phyloP scores from a whole-genome alignment of 2,113 vertebrate genomes.

The Rhabdornis inornatus region DNA sequence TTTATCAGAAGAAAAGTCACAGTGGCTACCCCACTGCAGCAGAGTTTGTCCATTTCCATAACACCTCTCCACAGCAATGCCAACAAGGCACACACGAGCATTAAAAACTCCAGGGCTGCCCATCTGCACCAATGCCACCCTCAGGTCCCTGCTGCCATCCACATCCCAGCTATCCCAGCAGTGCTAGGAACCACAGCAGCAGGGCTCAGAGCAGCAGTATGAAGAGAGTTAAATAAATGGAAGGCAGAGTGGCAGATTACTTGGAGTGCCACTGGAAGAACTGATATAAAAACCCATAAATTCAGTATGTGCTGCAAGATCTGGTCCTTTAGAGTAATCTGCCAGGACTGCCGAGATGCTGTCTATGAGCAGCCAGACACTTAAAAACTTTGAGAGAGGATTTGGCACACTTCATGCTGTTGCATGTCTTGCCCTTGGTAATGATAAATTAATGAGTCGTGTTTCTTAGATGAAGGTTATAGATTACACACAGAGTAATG shows the following conservation, averaged over 20 bases:
- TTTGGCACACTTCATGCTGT: neutral
- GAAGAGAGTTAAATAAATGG: neutral
- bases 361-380: neutral
- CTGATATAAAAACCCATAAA: neutral
- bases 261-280: neutral
- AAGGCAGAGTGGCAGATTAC: neutral
- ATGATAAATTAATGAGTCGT: conserved; percentile 38
- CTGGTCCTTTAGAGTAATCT: neutral
- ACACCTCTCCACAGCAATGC: rapidly evolving
- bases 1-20: neutral
- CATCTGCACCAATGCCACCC: neutral
- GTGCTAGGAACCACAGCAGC: neutral
- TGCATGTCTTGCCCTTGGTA: conserved; percentile 15
- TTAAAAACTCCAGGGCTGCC: neutral
- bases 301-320: neutral
- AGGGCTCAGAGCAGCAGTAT: rapidly evolving
- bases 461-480: conserved; percentile 20
- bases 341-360: neutral
- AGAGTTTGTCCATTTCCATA: rapidly evolving
- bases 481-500: neutral
- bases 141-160: rapidly evolving
- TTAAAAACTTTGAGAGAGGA: neutral
- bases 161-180: neutral
- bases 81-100: rapidly evolving
- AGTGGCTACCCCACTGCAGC: rapidly evolving